These are phyloP conservation scores for Aldabrachelys gigantea DNA, from an alignment of 2,113 vertebrate species.

Conservation along the genomic window DNA sequence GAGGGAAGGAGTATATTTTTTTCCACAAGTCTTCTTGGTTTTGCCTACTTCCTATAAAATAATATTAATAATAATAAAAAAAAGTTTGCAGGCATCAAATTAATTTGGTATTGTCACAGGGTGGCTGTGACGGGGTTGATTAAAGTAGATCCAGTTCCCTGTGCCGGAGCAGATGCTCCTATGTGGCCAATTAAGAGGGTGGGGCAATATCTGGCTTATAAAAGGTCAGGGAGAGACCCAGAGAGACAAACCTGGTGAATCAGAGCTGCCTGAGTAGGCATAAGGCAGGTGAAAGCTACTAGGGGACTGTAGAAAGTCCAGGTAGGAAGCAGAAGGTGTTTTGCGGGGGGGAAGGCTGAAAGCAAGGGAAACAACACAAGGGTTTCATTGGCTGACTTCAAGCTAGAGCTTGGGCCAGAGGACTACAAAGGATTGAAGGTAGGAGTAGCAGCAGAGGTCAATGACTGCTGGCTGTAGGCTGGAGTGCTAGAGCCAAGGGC, in stretches of 20 bases:
- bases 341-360: background rate
- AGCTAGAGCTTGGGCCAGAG: background rate
- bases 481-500: no score
- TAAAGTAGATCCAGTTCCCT: background rate
- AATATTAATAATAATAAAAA: no score
- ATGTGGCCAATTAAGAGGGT: background rate
- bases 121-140: background rate
- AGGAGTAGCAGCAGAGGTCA: background rate
- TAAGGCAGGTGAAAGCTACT: background rate
- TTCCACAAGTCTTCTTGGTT: background rate
- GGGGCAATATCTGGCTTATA: background rate
- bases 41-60: background rate
- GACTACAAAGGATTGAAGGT: background rate
- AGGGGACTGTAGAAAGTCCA: background rate
- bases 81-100: background rate
- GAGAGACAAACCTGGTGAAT: background rate
- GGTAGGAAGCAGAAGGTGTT: background rate
- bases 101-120: background rate
- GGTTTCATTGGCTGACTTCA: background rate
- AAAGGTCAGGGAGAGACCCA: background rate
- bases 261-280: background rate
- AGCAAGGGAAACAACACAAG: background rate
- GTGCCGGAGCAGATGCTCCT: no score
- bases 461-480: no score
- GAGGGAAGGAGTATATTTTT: background rate